Conservation (phyloP, 2,113 vertebrate genomes). For the Tragelaphus scriptus region DNA sequence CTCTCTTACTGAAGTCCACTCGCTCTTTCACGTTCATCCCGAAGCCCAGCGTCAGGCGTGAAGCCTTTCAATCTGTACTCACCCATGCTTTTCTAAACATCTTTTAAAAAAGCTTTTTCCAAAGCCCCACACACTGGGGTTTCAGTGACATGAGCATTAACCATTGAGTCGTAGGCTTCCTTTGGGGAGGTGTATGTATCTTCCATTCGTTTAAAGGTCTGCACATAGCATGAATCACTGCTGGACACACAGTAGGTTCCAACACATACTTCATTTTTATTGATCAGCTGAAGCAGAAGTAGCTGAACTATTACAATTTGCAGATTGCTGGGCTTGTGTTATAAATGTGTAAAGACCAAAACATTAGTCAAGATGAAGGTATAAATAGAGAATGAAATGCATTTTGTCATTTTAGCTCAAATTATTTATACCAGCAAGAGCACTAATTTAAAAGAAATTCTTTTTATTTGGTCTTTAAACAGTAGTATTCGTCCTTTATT, state of each 20-base stretch:
- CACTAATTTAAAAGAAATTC: slow-evolving; percentile 1
- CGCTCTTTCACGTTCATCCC: neutral
- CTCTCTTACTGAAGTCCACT: accelerated
- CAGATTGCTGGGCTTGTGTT: neutral
- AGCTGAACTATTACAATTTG: neutral
- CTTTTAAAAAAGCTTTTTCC: neutral
- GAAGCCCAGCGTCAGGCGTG: too few relatives aligned
- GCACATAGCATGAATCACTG: neutral
- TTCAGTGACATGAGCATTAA: neutral
- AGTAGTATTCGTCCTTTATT: neutral
- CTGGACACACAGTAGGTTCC: neutral
- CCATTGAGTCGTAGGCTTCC: neutral
- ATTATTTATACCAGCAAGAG: neutral
- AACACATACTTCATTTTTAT: neutral
- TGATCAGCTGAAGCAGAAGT: neutral
- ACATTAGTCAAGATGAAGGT: neutral
- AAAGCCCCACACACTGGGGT: too few relatives aligned
- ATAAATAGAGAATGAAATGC: neutral
- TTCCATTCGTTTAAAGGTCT: neutral
- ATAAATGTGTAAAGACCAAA: neutral
- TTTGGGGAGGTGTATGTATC: accelerated
- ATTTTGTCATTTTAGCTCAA: slow-evolving; percentile 7
- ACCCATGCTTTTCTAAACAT: neutral
- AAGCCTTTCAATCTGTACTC: neutral
- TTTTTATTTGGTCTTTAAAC: neutral